Percentiles rank a stretch among this genome's conserved stretches.
These are phyloP conservation scores for Drosophila neonasuta DNA, from an alignment of 2,888 invertebrate species.

Conservation along the genomic window DNA sequence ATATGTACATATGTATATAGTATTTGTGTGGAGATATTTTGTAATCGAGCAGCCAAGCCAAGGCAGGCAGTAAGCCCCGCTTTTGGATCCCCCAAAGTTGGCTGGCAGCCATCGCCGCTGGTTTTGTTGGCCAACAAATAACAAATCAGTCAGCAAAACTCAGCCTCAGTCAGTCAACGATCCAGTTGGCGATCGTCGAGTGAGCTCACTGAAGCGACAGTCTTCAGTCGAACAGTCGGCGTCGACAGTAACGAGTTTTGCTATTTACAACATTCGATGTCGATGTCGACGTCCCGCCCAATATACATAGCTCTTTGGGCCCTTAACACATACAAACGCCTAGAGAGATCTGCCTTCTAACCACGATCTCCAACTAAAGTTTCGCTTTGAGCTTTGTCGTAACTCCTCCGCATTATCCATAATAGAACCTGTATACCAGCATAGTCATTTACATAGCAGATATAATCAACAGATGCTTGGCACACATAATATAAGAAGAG, in stretches of 20 bases:
- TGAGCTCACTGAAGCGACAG: slow-evolving; percentile 60
- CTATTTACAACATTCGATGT: slow-evolving; percentile 25
- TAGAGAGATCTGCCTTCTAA: slow-evolving; percentile 8
- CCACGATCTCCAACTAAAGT: slow-evolving; percentile 4
- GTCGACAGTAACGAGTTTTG: slow-evolving; percentile 24
- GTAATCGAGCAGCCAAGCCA: slow-evolving; percentile 54
- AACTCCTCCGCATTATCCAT: slow-evolving; percentile 37
- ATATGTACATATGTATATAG: slow-evolving; percentile 10
- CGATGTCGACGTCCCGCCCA: slow-evolving; percentile 4
- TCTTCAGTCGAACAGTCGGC: slow-evolving; percentile 23
- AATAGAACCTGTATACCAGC: slow-evolving; percentile 19
- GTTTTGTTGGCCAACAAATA: slow-evolving; percentile 49
- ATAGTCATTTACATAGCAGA: background rate
- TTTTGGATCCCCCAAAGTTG: slow-evolving; percentile 49
- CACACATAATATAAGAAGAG: background rate
- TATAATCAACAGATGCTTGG: slow-evolving; percentile 1
- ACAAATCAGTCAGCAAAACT: slow-evolving; percentile 67
- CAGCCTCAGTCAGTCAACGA: slow-evolving; percentile 32
- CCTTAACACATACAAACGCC: slow-evolving; percentile 9
- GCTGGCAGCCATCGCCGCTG: slow-evolving; percentile 47
- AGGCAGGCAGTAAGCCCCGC: slow-evolving; percentile 40
- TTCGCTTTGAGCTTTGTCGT: slow-evolving; percentile 3
- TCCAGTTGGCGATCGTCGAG: slow-evolving; percentile 43
- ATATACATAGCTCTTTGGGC: slow-evolving; percentile 11
- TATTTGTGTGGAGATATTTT: slow-evolving; percentile 37